Evolutionary conservation across 2,113 vertebrate species (phyloP).

Genomic region (Pedionomus torquatus): DNA sequence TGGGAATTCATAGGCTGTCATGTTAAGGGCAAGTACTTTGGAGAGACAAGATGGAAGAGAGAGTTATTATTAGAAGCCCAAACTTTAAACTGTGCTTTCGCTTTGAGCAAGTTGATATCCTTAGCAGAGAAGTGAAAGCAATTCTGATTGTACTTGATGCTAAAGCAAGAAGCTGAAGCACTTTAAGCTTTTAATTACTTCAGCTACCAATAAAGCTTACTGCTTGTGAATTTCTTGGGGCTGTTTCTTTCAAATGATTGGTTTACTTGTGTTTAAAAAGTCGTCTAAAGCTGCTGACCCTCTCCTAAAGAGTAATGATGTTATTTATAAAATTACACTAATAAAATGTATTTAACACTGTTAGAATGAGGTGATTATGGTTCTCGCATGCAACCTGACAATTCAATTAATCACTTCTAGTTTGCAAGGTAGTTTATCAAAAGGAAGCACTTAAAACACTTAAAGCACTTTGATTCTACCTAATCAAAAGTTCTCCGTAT

Average conservation of each 20-base stretch:
- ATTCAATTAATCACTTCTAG: slow-evolving; percentile 49
- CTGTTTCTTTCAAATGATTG: slow-evolving; percentile 24
- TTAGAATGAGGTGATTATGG: not conserved
- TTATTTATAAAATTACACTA: not conserved
- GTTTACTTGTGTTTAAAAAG: slow-evolving; percentile 40
- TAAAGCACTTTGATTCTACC: slow-evolving; percentile 17
- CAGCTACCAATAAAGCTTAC: slow-evolving; percentile 12
- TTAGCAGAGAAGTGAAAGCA: not conserved
- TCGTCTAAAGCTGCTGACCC: not conserved
- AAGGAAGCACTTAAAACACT: slow-evolving; percentile 18
- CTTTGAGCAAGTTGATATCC: not conserved
- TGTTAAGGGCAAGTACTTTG: not conserved
- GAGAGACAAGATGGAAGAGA: not conserved
- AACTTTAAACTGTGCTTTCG: not conserved
- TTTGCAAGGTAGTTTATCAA: slow-evolving; percentile 39
- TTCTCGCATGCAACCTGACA: slow-evolving; percentile 31
- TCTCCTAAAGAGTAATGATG: slow-evolving; percentile 8
- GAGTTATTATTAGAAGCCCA: not conserved
- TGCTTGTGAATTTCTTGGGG: slow-evolving; percentile 20
- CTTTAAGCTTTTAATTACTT: slow-evolving; percentile 26
- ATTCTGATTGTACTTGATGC: not conserved
- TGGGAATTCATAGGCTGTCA: not conserved
- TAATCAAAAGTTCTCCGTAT: slow-evolving; percentile 23
- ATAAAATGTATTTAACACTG: not conserved
- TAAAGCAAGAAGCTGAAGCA: not conserved